Percentiles rank a stretch among this genome's conserved stretches.
Evolutionary conservation across 2,888 invertebrate species (phyloP).

Genomic region (Dione juno): DNA sequence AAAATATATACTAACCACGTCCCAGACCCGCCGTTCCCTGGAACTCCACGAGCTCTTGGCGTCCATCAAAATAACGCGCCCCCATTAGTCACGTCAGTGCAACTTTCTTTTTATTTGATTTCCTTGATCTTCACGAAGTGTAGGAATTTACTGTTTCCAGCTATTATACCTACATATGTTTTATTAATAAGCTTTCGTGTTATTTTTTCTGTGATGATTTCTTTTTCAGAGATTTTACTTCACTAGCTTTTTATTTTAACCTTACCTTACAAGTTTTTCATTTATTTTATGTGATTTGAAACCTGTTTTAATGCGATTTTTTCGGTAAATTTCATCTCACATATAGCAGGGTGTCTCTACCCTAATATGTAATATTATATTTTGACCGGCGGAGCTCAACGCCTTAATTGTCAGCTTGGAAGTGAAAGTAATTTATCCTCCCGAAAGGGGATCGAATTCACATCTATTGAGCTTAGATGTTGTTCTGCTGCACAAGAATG

Average conservation of each 20-base stretch:
- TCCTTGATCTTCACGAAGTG: conserved; percentile 45
- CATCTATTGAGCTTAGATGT: background rate
- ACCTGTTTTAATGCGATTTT: too few species aligned
- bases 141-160: conserved; percentile 35
- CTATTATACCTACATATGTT: conserved; percentile 18
- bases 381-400: background rate
- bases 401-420: too few species aligned
- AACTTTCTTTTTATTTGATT: conserved; percentile 59
- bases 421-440: background rate
- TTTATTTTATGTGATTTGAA: too few species aligned
- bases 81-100: conserved; percentile 61
- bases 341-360: background rate
- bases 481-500: too few species aligned
- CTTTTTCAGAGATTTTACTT: too few species aligned
- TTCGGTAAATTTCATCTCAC: too few species aligned
- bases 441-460: background rate
- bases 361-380: background rate
- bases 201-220: too few species aligned
- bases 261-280: background rate
- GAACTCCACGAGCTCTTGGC: conserved; percentile 36
- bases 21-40: conserved; percentile 27
- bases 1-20: conserved; percentile 43
- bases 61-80: conserved; percentile 59
- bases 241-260: too few species aligned
- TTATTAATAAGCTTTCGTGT: conserved; percentile 26